Base-by-base conservation (phyloP, 1,140 invertebrate species). In the Steinernema feltiae region DNA sequence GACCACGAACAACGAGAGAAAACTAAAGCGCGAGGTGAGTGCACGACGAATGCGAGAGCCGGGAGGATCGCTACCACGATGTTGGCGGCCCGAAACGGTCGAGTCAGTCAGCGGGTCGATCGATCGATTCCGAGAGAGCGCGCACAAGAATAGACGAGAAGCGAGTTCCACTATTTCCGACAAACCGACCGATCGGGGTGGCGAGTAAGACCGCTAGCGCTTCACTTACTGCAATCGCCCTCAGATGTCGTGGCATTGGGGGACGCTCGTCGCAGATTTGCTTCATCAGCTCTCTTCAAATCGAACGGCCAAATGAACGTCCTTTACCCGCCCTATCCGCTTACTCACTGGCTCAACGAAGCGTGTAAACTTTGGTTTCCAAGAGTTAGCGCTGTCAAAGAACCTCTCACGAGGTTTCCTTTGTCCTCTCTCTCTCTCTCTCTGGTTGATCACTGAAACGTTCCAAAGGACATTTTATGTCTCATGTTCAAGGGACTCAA, bases 71-170 rank as follows among this genome's bases (percentile, higher is more conserved):
- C 7, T 3, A 7, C 53, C 12, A 27, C 35, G 35, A 7, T 63
- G 53, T 63, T 27, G 3, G 53, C 53, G 53, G 53, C 53, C 53
- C 53, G 24, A 27, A 63, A 63, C 53, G 53, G 53, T 63, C 53
- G 53, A 17, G 53, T 15, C 53, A 63, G 12, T 63, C 53, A 15
- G 53, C 24, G 7, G 24, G 53, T 27, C 3, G 2, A 63, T 63
- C 53, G 53, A 63, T 63, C 53, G 53, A 63, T 63, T 63, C 53
- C 7, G 53, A 63, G 53, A 63, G 53, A 27, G 24, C 53, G 53
- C 53, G 53, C 7, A 7, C 18, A 15, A 21, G 53, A 63, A 63
- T 63, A 27, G 24, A 41, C 7, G 35, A 18, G 35, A 7, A 7
- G 7, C 53, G 53, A 63, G 53, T 63, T 63, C 24, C 53, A 27